phyloP scores from a whole-genome alignment of 2,797 vertebrate genomes.

The Sylvia borin region DNA sequence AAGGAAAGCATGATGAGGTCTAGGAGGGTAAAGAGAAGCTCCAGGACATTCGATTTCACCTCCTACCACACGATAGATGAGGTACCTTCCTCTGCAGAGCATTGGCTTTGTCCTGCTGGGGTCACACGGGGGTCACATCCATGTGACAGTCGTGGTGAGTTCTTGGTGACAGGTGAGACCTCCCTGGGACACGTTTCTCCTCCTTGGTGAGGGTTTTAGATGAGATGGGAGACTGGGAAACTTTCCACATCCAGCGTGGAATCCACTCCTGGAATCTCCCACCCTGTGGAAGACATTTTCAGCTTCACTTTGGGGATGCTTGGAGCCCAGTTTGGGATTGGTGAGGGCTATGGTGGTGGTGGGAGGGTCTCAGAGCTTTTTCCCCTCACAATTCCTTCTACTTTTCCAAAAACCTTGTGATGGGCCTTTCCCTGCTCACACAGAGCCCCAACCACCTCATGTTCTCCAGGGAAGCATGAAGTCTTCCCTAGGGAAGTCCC shows the following conservation, averaged over 20 bases:
- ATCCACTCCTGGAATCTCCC: background rate
- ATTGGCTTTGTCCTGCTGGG: background rate
- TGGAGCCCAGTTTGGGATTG: background rate
- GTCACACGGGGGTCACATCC: background rate
- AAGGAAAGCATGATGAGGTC: slow-evolving; percentile 59
- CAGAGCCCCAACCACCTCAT: background rate
- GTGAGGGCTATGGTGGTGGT: background rate
- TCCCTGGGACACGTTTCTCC: accelerated
- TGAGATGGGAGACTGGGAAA: background rate
- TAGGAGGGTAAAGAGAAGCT: slow-evolving; percentile 56
- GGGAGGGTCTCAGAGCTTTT: background rate
- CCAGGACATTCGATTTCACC: slow-evolving; percentile 65
- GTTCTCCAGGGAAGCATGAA: background rate
- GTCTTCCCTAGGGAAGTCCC: background rate
- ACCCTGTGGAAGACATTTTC: background rate
- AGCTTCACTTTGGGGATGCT: background rate
- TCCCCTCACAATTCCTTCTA: accelerated
- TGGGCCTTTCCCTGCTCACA: background rate
- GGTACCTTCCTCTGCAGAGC: slow-evolving; percentile 37
- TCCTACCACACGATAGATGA: slow-evolving; percentile 78
- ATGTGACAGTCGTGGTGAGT: accelerated
- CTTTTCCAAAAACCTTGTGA: background rate
- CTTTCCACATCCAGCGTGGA: accelerated
- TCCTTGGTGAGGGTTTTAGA: background rate
- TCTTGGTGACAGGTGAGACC: background rate